phyloP scores from a whole-genome alignment of 1,140 invertebrate genomes.

The Sarcophaga peregrina region DNA sequence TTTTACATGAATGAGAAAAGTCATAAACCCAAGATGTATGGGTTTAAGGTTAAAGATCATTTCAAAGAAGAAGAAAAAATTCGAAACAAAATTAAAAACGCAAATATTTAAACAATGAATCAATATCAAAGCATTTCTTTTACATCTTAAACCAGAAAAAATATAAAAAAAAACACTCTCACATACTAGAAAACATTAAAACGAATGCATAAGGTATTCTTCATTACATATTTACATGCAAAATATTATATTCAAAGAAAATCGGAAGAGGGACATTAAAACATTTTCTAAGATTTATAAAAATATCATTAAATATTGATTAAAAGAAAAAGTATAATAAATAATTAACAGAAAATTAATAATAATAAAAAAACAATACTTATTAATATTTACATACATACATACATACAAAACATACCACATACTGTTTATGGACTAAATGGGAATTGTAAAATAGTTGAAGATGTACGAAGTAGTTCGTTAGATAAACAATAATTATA shows the following conservation, averaged over 20 bases:
- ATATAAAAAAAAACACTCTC: neutral
- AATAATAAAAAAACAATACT: neutral
- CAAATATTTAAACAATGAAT: neutral
- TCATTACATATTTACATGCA: neutral
- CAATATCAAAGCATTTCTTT: slow-evolving; percentile 10
- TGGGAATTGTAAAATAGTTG: slow-evolving; percentile 36
- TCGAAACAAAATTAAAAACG: slow-evolving; percentile 36
- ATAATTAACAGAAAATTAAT: neutral
- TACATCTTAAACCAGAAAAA: slow-evolving; percentile 1
- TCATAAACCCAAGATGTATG: slow-evolving; percentile 62
- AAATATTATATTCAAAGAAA: neutral
- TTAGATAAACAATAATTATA: slow-evolving; percentile 6
- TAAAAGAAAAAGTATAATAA: neutral
- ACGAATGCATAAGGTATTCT: neutral
- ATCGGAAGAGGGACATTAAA: neutral
- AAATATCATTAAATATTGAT: no score
- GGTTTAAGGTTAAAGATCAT: slow-evolving; percentile 51
- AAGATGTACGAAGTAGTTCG: neutral
- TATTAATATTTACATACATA: slow-evolving; percentile 35
- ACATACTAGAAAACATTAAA: no score
- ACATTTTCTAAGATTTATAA: neutral
- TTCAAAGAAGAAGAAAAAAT: neutral
- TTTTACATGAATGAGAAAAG: slow-evolving; percentile 65
- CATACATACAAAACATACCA: neutral
- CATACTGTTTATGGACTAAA: slow-evolving; percentile 15